These are phyloP conservation scores for Astur gentilis DNA, from an alignment of 2,113 vertebrate species.

Conservation along the genomic window DNA sequence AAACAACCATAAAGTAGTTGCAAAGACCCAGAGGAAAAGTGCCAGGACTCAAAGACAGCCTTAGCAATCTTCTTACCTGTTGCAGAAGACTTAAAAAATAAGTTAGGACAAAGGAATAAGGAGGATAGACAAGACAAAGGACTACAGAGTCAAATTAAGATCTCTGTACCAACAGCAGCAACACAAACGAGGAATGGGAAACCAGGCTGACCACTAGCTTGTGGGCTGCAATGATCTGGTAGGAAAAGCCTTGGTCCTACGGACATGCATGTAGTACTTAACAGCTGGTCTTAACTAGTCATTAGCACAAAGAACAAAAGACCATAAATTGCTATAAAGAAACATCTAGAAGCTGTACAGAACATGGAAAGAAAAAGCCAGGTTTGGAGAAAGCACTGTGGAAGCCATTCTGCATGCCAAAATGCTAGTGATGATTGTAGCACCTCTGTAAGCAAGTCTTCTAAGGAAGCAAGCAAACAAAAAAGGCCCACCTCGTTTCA, in stretches of 20 bases:
- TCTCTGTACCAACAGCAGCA: neutral
- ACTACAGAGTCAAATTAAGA: neutral
- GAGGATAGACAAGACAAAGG: neutral
- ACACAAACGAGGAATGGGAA: neutral
- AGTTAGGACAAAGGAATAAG: neutral
- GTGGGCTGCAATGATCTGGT: neutral
- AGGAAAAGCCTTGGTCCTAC: neutral
- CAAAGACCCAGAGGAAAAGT: neutral
- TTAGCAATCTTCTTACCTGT: neutral
- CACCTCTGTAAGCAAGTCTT: neutral
- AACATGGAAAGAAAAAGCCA: neutral
- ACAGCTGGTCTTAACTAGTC: neutral
- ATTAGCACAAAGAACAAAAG: neutral
- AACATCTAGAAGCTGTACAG: neutral
- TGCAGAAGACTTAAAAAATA: neutral
- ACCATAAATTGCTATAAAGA: neutral
- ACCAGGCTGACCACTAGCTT: fast-evolving
- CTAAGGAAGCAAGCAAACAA: neutral
- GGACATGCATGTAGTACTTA: neutral
- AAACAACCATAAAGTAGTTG: neutral
- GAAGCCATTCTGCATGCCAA: neutral
- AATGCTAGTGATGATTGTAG: neutral
- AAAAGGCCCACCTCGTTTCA: neutral
- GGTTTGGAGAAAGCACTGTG: neutral
- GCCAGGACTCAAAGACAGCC: neutral